Percentiles rank a stretch among this genome's conserved stretches.
phyloP scores from a whole-genome alignment of 2,797 vertebrate genomes.

The Podarcis siculus region DNA sequence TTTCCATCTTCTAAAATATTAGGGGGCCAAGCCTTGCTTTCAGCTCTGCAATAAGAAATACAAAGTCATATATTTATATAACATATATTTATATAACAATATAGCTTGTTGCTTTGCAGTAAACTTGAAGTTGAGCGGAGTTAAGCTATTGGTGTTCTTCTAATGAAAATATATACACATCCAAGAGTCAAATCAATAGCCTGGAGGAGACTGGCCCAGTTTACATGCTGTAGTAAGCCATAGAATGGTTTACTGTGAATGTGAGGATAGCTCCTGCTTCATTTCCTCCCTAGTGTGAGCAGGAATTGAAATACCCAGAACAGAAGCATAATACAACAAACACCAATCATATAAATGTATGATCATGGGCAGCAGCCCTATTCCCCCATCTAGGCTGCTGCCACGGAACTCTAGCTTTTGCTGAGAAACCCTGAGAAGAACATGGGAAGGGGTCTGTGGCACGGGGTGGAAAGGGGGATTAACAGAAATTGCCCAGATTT shows the following conservation, averaged over 20 bases:
- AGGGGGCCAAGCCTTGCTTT: constrained; percentile 86
- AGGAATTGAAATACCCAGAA: not conserved
- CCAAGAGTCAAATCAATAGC: not conserved
- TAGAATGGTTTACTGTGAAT: not conserved
- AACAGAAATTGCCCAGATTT: too few relatives aligned
- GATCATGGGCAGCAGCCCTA: too few relatives aligned
- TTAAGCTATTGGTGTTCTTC: too few relatives aligned
- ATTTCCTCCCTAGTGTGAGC: not conserved
- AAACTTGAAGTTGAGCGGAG: not conserved
- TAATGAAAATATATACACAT: too few relatives aligned
- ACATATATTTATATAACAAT: not conserved
- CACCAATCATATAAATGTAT: too few relatives aligned
- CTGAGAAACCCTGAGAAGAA: too few relatives aligned
- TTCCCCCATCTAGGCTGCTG: too few relatives aligned
- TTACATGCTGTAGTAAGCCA: not conserved
- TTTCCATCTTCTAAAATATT: constrained; percentile 86
- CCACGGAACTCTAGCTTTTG: too few relatives aligned
- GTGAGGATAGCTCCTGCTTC: not conserved
- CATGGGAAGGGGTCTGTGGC: too few relatives aligned
- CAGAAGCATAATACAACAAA: too few relatives aligned
- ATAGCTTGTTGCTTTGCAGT: not conserved
- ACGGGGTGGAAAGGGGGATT: too few relatives aligned
- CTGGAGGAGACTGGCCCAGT: not conserved
- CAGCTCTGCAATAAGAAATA: constrained; percentile 83
- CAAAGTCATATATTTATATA: constrained; percentile 23